Evolutionary conservation across 2,888 invertebrate genomes (phyloP).

Genomic region (Ptilodon capucinus): DNA sequence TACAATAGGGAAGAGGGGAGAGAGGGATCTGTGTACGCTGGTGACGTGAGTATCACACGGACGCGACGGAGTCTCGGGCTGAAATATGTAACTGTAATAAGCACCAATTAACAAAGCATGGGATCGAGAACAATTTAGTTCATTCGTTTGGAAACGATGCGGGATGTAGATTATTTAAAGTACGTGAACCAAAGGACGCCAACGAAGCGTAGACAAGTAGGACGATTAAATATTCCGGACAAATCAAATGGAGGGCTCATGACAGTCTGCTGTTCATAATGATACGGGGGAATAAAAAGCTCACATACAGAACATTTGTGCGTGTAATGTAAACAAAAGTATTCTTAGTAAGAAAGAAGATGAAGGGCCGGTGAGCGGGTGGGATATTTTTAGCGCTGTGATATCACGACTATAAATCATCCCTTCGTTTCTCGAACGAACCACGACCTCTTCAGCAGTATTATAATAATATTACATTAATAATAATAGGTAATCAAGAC

Average conservation of each 20-base stretch:
- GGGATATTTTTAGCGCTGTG: slow-evolving; percentile 59
- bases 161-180: slow-evolving; percentile 37
- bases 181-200: slow-evolving; percentile 19
- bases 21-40: slow-evolving; percentile 47
- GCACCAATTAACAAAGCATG: slow-evolving; percentile 75
- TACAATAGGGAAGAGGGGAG: slow-evolving; percentile 29
- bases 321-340: slow-evolving; percentile 62
- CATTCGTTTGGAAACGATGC: slow-evolving; percentile 48
- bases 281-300: slow-evolving; percentile 35
- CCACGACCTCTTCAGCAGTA: too few relatives aligned
- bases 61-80: slow-evolving; percentile 47
- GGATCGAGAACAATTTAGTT: slow-evolving; percentile 63
- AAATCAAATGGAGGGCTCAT: slow-evolving; percentile 8
- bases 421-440: slow-evolving; percentile 41
- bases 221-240: slow-evolving; percentile 9
- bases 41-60: slow-evolving; percentile 56
- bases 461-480: too few relatives aligned
- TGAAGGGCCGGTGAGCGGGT: slow-evolving; percentile 56
- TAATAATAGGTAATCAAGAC: too few relatives aligned
- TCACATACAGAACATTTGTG: slow-evolving; percentile 39
- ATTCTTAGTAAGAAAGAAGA: slow-evolving; percentile 48
- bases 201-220: slow-evolving; percentile 5
- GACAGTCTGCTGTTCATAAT: slow-evolving; percentile 38
- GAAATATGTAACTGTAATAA: slow-evolving; percentile 78
- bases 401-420: slow-evolving; percentile 58